phyloP scores from a whole-genome alignment of 2,113 vertebrate genomes.

The Ancistrus triradiatus region DNA sequence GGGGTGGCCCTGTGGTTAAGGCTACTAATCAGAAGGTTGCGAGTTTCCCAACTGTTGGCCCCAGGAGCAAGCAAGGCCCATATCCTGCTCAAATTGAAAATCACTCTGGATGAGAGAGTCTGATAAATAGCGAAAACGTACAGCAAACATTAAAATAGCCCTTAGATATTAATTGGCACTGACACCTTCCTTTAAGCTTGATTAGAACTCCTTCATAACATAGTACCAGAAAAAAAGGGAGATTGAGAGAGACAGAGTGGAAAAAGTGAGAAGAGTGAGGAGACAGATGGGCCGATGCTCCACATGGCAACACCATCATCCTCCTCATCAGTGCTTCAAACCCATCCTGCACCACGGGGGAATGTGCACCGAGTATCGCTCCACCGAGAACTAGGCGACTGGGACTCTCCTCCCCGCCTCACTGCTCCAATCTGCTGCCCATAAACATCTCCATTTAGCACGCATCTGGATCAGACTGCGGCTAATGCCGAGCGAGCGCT shows the following conservation, averaged over 20 bases:
- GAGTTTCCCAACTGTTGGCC: too few species aligned
- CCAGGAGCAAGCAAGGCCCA: too few species aligned
- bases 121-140: too few species aligned
- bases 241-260: constrained; percentile 13
- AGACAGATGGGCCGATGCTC: constrained; percentile 60
- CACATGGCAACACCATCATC: constrained; percentile 61
- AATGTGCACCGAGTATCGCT: constrained; percentile 59
- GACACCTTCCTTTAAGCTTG: constrained; percentile 3
- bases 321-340: constrained; percentile 64
- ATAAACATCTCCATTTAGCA: constrained; percentile 61
- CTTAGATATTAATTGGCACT: too few species aligned
- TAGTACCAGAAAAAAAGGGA: constrained; percentile 2
- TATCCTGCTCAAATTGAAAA: too few species aligned
- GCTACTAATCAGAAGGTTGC: too few species aligned
- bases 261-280: constrained; percentile 36
- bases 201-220: constrained; percentile 23
- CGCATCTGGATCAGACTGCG: constrained; percentile 45
- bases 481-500: constrained; percentile 30
- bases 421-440: constrained; percentile 49
- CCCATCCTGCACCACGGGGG: constrained; percentile 55
- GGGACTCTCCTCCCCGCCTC: constrained; percentile 61
- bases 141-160: too few species aligned
- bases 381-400: constrained; percentile 61
- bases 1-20: too few species aligned
- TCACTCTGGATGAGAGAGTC: too few species aligned